Evolutionary conservation across 2,797 vertebrate genomes (phyloP), one percentile per base, ranked within the genome.

Genomic region (Lepus townsendii): DNA sequence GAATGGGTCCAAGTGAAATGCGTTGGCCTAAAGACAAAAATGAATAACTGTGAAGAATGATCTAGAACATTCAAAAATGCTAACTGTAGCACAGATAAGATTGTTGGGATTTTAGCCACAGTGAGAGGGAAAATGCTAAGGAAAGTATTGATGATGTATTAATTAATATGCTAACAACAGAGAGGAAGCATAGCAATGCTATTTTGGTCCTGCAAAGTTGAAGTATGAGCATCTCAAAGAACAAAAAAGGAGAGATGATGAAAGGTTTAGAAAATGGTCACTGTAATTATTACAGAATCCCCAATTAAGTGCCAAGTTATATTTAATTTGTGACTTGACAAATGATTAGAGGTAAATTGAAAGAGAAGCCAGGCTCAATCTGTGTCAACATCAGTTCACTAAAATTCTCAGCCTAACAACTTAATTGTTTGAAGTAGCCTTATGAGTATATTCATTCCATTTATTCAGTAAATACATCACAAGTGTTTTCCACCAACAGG

Each of bases 201-300:
- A 50, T 63, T 86, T 80, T 52, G 3, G n/a, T 30, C 42, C 52
- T 9, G 0, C 24, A 83, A 90, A 47, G 9, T 63, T 89, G 60
- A 54, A 96, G 32, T 3, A 14, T 20, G 3, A 84, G 3, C 30
- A 24, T 22, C 3, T 68, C 11, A 24, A 38, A 24, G 14, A 42
- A 71, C 60, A n/a, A n/a, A 69, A 71, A 47, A 86, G 27, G 66
- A 82, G 27, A n/a, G 11, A 83, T 50, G 7, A 3, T 24, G 6
- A 83, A 57, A 94, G 78, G 3, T 22, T 83, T 94, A 52, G 35
- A 38, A 94, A 92, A 50, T 27, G 32, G 72, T 47, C 77, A 77
- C 7, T 78, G 57, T 85, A 50, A 93, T 54, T 68, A 76, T 84
- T 84, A 42, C 20, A 26, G 35, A 92, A 77, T 52, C 50, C 27